Conservation (phyloP, 2,113 vertebrate genomes). For the Hepsetus odoe region DNA sequence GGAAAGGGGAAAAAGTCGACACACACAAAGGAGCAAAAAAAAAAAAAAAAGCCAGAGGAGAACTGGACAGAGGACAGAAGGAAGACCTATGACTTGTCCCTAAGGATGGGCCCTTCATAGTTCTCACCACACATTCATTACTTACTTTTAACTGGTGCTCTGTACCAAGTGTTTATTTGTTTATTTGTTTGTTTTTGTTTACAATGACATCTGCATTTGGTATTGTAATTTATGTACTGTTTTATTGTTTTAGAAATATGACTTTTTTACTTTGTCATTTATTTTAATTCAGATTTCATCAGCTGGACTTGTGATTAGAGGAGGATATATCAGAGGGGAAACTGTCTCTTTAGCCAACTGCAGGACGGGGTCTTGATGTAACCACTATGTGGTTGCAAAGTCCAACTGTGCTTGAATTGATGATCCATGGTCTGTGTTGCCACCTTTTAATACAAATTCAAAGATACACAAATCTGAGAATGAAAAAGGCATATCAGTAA, state of each 20-base stretch:
- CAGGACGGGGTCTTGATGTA: slow-evolving; percentile 37
- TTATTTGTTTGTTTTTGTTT: slow-evolving; percentile 66
- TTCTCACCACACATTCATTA: slow-evolving; percentile 41
- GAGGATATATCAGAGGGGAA: slow-evolving; percentile 6
- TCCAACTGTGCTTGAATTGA: slow-evolving; percentile 3
- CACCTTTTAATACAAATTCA: not conserved
- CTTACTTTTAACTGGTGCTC: slow-evolving; percentile 47
- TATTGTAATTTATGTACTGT: slow-evolving; percentile 52
- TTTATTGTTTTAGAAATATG: slow-evolving; percentile 40
- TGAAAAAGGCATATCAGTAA: not conserved
- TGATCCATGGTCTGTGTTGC: not conserved
- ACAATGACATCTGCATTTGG: slow-evolving; percentile 74
- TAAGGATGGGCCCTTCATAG: slow-evolving; percentile 46
- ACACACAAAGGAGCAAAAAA: no score
- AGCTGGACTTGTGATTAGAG: slow-evolving; percentile 28
- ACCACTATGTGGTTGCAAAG: slow-evolving; percentile 53
- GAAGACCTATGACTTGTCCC: slow-evolving; percentile 33
- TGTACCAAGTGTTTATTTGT: slow-evolving; percentile 16
- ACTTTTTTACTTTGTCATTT: slow-evolving; percentile 38
- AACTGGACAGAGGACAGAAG: slow-evolving; percentile 44
- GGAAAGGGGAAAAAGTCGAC: no score
- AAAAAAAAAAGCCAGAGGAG: not conserved
- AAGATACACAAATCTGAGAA: not conserved
- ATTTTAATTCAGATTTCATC: slow-evolving; percentile 43
- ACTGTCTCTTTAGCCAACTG: not conserved